Percentiles rank a stretch among this genome's conserved stretches.
Evolutionary conservation across 2,797 vertebrate genomes (phyloP).

Genomic region (Lagocephalus sceleratus): DNA sequence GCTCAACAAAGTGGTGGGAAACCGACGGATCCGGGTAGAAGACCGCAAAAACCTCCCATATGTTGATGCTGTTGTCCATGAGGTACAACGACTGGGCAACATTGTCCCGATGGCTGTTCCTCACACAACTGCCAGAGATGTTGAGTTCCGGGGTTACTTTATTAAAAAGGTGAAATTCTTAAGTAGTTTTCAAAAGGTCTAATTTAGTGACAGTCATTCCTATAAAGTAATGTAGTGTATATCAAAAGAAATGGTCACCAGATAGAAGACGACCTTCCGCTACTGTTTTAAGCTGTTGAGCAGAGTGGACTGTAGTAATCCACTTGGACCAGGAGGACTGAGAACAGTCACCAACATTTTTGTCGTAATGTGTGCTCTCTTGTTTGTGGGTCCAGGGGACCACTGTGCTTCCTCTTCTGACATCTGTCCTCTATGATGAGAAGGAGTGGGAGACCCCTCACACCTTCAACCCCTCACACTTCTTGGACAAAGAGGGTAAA

Average conservation of each 20-base stretch:
- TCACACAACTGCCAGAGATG: slow-evolving; percentile 56
- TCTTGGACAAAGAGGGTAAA: not conserved
- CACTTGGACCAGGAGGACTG: no score
- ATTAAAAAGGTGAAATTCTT: slow-evolving; percentile 51
- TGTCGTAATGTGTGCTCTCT: no score
- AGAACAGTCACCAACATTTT: no score
- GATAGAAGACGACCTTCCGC: no score
- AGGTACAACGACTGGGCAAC: slow-evolving; percentile 58
- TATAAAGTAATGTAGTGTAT: no score
- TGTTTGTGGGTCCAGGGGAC: not conserved
- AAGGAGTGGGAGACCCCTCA: not conserved
- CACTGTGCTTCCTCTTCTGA: not conserved
- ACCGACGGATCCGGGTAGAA: slow-evolving; percentile 30
- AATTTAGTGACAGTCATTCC: no score
- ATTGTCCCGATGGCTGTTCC: slow-evolving; percentile 45
- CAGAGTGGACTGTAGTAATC: no score
- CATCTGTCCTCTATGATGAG: not conserved
- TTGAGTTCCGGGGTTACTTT: slow-evolving; percentile 64
- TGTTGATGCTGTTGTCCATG: slow-evolving; percentile 66
- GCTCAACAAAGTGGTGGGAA: slow-evolving; percentile 51
- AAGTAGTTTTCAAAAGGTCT: not conserved
- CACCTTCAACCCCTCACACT: not conserved
- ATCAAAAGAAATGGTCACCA: not conserved
- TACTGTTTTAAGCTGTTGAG: not conserved
- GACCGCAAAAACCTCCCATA: slow-evolving; percentile 62